Evolutionary conservation across 30 jellyfish, hydroid and myxozoan species (phyloP).

Genomic region (Chrysaora quinquecirrha): DNA sequence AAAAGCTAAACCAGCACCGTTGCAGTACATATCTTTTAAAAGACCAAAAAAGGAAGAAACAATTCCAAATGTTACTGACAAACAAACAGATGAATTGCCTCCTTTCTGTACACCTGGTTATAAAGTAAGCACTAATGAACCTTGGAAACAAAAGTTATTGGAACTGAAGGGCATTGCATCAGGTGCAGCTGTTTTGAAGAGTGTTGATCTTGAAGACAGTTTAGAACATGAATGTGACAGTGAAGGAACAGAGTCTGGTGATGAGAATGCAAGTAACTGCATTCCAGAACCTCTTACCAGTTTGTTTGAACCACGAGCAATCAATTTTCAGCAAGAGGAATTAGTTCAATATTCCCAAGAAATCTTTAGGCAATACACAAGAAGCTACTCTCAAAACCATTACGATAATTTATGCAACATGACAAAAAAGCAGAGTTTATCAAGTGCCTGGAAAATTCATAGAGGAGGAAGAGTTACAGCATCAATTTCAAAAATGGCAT

Average conservation of each 20-base stretch:
- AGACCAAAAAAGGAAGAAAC: not conserved
- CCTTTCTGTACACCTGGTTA: too few relatives aligned
- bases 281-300: conserved; percentile 1
- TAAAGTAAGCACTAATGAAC: not conserved
- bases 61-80: too few relatives aligned
- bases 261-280: not conserved
- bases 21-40: not conserved
- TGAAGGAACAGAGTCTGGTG: not conserved
- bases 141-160: not conserved
- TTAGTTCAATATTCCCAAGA: not conserved
- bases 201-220: not conserved
- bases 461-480: conserved; percentile 49
- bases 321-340: not conserved
- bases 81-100: too few relatives aligned
- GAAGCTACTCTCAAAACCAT: conserved; percentile 7
- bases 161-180: conserved; percentile 8
- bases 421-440: conserved; percentile 27
- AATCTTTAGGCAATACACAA: not conserved
- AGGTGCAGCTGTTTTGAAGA: not conserved
- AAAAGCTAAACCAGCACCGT: not conserved
- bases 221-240: conserved; percentile 2
- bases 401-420: conserved; percentile 12
- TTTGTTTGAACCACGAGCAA: not conserved
- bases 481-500: conserved; percentile 34
- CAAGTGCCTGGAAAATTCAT: conserved; percentile 34